A percentile compares a stretch with the other conserved stretches of the same genome.
phyloP scores from a whole-genome alignment of 2,888 invertebrate genomes.

The Drosophila mimetica region DNA sequence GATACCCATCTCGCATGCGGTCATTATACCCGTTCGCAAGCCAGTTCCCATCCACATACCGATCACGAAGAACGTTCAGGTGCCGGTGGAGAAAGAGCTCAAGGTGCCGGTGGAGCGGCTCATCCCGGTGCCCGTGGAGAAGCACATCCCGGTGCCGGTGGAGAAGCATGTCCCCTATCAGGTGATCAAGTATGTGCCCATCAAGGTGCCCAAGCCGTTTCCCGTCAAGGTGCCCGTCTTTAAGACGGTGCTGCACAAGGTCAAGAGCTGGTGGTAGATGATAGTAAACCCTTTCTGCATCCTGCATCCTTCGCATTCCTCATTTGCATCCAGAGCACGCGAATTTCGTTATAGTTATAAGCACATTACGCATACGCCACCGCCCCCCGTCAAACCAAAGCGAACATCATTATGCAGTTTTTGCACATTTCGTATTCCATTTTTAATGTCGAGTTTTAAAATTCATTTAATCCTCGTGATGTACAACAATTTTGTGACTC shows the following conservation, averaged over 20 bases:
- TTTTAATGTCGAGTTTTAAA: constrained; percentile 48
- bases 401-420: constrained; percentile 46
- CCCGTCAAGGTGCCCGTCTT: constrained; percentile 90
- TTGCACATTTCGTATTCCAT: constrained; percentile 39
- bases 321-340: constrained; percentile 25
- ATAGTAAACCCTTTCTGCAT: too few relatives aligned
- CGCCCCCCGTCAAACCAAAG: constrained; percentile 31
- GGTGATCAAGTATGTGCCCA: constrained; percentile 90
- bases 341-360: constrained; percentile 54
- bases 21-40: constrained; percentile 90
- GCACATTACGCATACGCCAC: constrained; percentile 51
- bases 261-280: constrained; percentile 83
- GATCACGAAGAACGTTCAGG: constrained; percentile 89
- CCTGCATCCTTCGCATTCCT: constrained; percentile 1
- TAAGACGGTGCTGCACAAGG: constrained; percentile 87
- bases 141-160: constrained; percentile 90
- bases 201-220: constrained; percentile 91
- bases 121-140: constrained; percentile 90
- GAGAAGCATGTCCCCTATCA: constrained; percentile 90
- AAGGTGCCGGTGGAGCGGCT: constrained; percentile 87
- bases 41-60: constrained; percentile 92
- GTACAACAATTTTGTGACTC: constrained; percentile 70
- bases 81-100: constrained; percentile 88
- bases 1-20: constrained; percentile 90
- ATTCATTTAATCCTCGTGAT: constrained; percentile 58